Percentiles rank a stretch among this genome's conserved stretches.
Evolutionary conservation across 2,113 vertebrate species (phyloP).

Genomic region (Mormyrus lacerda): DNA sequence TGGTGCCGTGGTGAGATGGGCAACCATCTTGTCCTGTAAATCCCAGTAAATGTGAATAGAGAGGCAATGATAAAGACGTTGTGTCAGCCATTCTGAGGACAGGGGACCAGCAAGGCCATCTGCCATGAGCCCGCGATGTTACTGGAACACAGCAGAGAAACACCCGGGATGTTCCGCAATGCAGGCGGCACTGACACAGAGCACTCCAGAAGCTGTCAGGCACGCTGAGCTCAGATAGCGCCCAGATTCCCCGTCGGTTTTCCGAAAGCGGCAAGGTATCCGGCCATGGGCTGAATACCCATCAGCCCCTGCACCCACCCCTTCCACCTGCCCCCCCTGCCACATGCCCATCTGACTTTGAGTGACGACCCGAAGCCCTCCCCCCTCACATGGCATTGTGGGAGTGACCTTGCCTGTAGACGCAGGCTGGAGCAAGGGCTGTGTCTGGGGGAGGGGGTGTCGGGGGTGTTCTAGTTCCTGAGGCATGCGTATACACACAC

Average conservation of each 20-base stretch:
- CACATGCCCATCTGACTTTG: neutral
- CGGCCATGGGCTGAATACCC: neutral
- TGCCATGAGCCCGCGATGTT: neutral
- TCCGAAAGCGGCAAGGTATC: no score
- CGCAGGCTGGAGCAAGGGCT: neutral
- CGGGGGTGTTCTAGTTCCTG: neutral
- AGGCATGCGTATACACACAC: neutral
- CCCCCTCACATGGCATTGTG: neutral
- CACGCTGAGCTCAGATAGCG: neutral
- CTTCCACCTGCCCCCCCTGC: neutral
- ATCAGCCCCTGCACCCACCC: neutral
- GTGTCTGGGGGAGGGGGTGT: no score
- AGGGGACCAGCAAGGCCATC: neutral
- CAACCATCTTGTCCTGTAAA: neutral
- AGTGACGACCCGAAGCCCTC: neutral
- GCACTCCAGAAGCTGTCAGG: neutral
- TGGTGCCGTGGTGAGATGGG: neutral
- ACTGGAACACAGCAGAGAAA: neutral
- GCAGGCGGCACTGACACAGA: neutral
- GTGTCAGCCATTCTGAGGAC: neutral
- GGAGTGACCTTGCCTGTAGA: neutral
- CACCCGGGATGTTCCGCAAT: neutral
- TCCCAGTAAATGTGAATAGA: neutral
- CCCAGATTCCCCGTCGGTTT: neutral
- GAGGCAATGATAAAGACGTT: neutral